Evolutionary conservation across 2,888 invertebrate genomes (phyloP).

Genomic region (Melanargia galathea): DNA sequence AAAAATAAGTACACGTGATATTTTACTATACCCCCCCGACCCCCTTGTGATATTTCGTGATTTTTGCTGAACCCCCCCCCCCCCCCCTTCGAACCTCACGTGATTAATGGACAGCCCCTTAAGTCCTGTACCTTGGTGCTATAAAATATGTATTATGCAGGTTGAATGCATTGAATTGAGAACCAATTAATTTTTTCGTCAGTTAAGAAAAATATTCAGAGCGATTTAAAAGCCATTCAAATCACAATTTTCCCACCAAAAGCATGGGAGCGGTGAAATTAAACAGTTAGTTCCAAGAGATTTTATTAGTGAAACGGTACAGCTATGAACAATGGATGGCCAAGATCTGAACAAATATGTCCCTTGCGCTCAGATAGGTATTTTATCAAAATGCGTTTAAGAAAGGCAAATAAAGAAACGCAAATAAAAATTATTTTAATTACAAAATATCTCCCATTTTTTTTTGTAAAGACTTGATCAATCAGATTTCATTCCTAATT

Average conservation of each 20-base stretch:
- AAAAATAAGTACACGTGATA: too few species aligned
- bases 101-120: too few species aligned
- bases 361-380: conserved; percentile 33
- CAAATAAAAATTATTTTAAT: background rate
- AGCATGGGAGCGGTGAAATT: conserved; percentile 37
- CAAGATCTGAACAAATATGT: conserved; percentile 33
- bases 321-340: conserved; percentile 38
- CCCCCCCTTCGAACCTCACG: too few species aligned
- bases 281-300: conserved; percentile 39
- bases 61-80: too few species aligned
- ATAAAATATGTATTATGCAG: too few species aligned
- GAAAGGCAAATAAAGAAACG: background rate
- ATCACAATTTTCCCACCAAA: conserved; percentile 35
- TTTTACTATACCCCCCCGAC: too few species aligned
- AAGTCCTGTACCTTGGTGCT: too few species aligned
- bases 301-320: conserved; percentile 39
- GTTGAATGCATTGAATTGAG: background rate
- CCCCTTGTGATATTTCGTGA: too few species aligned
- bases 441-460: too few species aligned
- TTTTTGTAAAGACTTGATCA: too few species aligned
- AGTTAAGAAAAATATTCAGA: background rate
- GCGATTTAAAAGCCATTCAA: conserved; percentile 18
- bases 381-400: conserved; percentile 24
- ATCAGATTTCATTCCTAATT: too few species aligned
- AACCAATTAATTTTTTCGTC: background rate